Base-by-base conservation (phyloP, 2,797 vertebrate species). In the Girardinus metallicus region DNA sequence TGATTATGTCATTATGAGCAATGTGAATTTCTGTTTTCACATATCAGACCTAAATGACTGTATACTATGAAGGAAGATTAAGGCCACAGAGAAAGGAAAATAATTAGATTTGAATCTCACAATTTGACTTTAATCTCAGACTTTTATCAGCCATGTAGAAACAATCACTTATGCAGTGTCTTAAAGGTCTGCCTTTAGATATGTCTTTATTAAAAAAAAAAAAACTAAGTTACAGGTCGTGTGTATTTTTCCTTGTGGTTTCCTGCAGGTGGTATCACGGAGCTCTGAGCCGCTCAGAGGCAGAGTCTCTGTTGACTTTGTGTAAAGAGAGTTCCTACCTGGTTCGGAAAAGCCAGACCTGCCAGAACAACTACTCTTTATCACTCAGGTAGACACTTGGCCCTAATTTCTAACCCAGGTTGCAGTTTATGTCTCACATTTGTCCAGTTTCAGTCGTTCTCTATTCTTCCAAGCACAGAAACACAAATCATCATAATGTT, bases 241-340 rank as follows among this genome's bases (percentile, higher is more conserved):
- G 15, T 64, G 29, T 60, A 18, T 46, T 31, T 43, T 83, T 89
- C 15, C 12, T 60, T 15, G 6, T 66, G 51, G 21, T 36, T 26
- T 4, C 51, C 76, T 87, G 68, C 91, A 99, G 98, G 82, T 99
- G 98, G 98, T 99, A 98, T 90, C 98, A 99, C 0, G 98, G 98
- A 57, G 89, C 97, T 12, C 88, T 99, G 83, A 97, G 96, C 74
- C 95, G 98, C 11, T 94, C 95, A 0, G 97, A 98, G 16, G 97
- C 98, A 0, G 98, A 99, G 89, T 90, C 89, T 49, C 95, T 98
- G 11, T 94, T 99, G 87, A 97, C 97, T 0, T 94, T 99, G 89
- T 98, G 98, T 90, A 97, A 97, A 10, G 97, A 98, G 92, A 98
- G 97, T 83, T 99, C 97, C 86, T 99, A 99, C 92, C 95, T 99